These are phyloP conservation scores for Trogon melanurus DNA, from an alignment of 2,113 vertebrate species.

Conservation along the genomic window DNA sequence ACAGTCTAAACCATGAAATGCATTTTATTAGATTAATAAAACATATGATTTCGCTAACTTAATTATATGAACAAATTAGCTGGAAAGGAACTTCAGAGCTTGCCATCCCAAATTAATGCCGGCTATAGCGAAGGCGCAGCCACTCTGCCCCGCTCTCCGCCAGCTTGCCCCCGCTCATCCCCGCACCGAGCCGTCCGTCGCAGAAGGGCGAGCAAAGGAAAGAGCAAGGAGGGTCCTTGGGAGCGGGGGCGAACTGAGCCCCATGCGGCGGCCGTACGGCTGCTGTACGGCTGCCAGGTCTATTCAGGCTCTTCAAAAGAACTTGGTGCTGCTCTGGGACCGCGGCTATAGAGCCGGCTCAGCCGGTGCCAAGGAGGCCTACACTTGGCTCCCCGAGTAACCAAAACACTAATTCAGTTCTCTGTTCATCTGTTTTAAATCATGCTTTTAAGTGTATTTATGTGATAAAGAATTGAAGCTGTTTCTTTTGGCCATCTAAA, in stretches of 20 bases:
- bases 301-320: background rate
- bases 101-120: background rate
- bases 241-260: background rate
- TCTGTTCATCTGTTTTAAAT: slow-evolving; percentile 77
- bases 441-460: slow-evolving; percentile 68
- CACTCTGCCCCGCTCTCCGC: background rate
- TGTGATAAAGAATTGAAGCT: slow-evolving; percentile 73
- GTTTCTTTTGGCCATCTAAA: slow-evolving; percentile 74
- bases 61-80: slow-evolving; percentile 73
- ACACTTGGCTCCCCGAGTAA: background rate
- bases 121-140: background rate
- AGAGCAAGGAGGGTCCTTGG: background rate
- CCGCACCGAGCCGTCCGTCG: accelerated
- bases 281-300: background rate
- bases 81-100: slow-evolving; percentile 38
- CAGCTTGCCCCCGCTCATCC: accelerated
- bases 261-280: background rate
- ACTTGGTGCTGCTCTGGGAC: background rate
- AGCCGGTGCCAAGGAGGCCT: background rate
- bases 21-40: slow-evolving; percentile 76
- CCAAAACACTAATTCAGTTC: slow-evolving; percentile 43
- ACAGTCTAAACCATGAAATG: slow-evolving; percentile 53
- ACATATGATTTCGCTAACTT: slow-evolving; percentile 68
- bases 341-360: background rate
- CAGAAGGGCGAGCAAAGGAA: background rate